Base-by-base conservation (phyloP, 2,113 vertebrate species). In the Datnioides undecimradiatus region DNA sequence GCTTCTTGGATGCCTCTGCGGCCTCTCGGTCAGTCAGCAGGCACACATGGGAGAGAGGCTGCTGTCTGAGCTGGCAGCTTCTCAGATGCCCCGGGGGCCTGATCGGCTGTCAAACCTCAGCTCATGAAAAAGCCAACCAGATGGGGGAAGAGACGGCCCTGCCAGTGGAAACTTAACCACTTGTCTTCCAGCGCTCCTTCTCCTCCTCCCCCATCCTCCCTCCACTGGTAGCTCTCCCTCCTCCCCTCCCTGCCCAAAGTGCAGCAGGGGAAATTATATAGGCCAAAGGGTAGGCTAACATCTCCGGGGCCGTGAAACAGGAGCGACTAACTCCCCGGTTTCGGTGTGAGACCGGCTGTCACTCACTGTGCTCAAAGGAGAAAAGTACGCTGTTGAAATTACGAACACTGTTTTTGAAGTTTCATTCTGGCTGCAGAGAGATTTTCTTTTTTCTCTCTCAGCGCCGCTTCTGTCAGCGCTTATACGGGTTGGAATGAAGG, bases 211-310 rank as follows among this genome's bases (percentile, higher is more conserved):
- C 55, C 6, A n/a, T 5, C 29, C 43, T 29, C 14, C 59, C n/a
- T 14, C 51, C 57, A 21, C 21, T n/a, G 25, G 52, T 33, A 13
- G 40, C 23, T n/a, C 19, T 17, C 34, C 40, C 40, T 7, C 65
- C 40, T 43, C 60, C 72, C 33, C 51, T 51, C 45, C 31, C 41
- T 31, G 54, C 41, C 72, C 73, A 65, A 57, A 54, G 75, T 87
- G 82, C 82, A 86, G 83, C 83, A 66, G 82, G 90, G 84, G 86
- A 87, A 87, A 85, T 89, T 88, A 94, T 93, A 79, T 88, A 90
- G 92, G 91, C 89, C 92, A 93, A 91, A 93, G 92, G 92, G 87
- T 90, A 93, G 88, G 84, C 92, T 89, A 92, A 93, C 92, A 89
- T 84, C 89, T 74, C 76, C 69, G 9, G 13, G 85, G 85, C 70